Percentiles rank a stretch among this genome's conserved stretches.
Conservation (phyloP, 1,140 invertebrate species). For the Coelopa frigida region DNA sequence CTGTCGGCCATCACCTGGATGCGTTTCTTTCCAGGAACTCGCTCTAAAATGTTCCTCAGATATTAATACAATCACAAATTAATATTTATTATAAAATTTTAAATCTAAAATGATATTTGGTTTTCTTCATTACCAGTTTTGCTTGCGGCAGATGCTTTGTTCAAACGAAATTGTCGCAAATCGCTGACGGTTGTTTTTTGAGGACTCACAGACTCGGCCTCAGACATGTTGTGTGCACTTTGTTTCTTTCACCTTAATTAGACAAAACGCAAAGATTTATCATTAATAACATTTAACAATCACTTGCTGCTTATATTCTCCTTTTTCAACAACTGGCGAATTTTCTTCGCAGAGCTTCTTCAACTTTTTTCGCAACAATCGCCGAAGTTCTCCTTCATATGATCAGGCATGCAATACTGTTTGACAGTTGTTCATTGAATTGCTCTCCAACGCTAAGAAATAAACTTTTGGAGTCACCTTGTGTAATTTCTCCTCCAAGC, state of each 20-base stretch:
- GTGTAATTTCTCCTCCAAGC: too few relatives aligned
- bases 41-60: conserved; percentile 22
- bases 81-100: neutral
- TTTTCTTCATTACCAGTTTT: conserved; percentile 28
- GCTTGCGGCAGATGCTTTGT: conserved; percentile 23
- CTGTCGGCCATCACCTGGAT: conserved; percentile 39
- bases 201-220: neutral
- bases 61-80: neutral
- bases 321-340: conserved; percentile 4
- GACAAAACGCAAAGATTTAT: too few relatives aligned
- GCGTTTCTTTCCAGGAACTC: conserved; percentile 39
- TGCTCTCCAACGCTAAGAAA: too few relatives aligned
- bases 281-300: conserved; percentile 6
- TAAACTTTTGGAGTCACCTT: too few relatives aligned
- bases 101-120: neutral
- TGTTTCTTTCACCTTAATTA: neutral
- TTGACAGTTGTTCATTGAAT: too few relatives aligned
- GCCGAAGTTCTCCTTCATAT: conserved; percentile 2
- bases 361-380: conserved; percentile 8
- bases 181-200: conserved; percentile 32
- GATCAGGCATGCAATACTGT: too few relatives aligned
- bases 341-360: too few relatives aligned
- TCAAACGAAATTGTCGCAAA: conserved; percentile 42
- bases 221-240: conserved; percentile 3
- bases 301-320: too few relatives aligned